Conservation (phyloP, 1,140 invertebrate species). For the Bombus waltoni region DNA sequence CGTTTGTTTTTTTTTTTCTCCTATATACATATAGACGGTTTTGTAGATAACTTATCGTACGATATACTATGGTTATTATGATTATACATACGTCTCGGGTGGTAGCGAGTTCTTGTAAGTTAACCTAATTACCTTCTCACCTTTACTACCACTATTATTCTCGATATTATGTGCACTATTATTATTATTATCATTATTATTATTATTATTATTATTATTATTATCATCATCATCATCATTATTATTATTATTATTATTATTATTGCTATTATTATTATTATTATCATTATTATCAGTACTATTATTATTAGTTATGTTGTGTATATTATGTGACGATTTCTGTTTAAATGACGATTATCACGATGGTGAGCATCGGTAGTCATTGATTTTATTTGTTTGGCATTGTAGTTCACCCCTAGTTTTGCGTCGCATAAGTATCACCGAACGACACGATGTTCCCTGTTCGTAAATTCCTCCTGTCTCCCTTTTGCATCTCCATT, state of each 20-base stretch:
- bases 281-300: constrained; percentile 36
- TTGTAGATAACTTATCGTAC: constrained; percentile 60
- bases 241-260: background rate
- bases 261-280: constrained; percentile 7
- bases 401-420: background rate
- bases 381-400: background rate
- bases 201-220: constrained; percentile 59
- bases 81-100: constrained; percentile 41
- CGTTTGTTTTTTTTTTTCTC: constrained; percentile 42
- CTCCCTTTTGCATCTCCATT: background rate
- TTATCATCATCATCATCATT: no score
- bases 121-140: constrained; percentile 52
- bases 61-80: constrained; percentile 44
- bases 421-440: background rate
- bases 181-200: constrained; percentile 57
- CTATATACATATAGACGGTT: constrained; percentile 25
- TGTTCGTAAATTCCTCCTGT: background rate
- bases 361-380: background rate
- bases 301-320: constrained; percentile 60
- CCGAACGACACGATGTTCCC: background rate
- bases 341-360: background rate
- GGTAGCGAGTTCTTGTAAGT: constrained; percentile 63
- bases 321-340: constrained; percentile 46
- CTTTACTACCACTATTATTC: constrained; percentile 59
- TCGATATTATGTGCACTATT: constrained; percentile 66